Conservation (phyloP, 2,888 invertebrate genomes). For the Branchinecta sandiegonensis region DNA sequence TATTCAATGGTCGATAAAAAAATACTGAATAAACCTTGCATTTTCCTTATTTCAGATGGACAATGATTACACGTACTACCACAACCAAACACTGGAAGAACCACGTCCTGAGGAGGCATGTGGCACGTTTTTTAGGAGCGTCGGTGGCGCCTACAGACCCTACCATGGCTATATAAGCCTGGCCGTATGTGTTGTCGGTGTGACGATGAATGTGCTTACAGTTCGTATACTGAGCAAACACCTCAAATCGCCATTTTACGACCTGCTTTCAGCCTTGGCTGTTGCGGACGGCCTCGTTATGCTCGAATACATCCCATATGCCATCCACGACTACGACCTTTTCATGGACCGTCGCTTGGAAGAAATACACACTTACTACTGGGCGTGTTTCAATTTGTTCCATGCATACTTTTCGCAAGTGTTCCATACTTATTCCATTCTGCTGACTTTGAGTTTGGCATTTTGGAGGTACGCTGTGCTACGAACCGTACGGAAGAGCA, state of each 20-base stretch:
- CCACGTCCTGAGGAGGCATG: not conserved
- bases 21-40: too few relatives aligned
- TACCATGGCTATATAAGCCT: slow-evolving; percentile 1
- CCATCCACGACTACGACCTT: not conserved
- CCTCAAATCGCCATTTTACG: not conserved
- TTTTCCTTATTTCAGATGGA: too few relatives aligned
- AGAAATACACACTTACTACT: not conserved
- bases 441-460: slow-evolving; percentile 4
- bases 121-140: not conserved
- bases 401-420: slow-evolving; percentile 11
- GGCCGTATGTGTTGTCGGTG: not conserved
- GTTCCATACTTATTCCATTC: slow-evolving; percentile 8
- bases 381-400: slow-evolving; percentile 13
- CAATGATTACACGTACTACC: too few relatives aligned
- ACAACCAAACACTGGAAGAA: too few relatives aligned
- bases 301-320: not conserved
- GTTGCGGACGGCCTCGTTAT: not conserved
- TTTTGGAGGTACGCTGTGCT: slow-evolving; percentile 1
- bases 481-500: not conserved
- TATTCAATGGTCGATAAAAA: too few relatives aligned
- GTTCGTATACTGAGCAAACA: not conserved
- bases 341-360: not conserved
- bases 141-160: not conserved
- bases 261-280: not conserved
- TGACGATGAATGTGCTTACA: not conserved